phyloP scores from a whole-genome alignment of 2,888 invertebrate genomes.

The Ariolimax columbianus region DNA sequence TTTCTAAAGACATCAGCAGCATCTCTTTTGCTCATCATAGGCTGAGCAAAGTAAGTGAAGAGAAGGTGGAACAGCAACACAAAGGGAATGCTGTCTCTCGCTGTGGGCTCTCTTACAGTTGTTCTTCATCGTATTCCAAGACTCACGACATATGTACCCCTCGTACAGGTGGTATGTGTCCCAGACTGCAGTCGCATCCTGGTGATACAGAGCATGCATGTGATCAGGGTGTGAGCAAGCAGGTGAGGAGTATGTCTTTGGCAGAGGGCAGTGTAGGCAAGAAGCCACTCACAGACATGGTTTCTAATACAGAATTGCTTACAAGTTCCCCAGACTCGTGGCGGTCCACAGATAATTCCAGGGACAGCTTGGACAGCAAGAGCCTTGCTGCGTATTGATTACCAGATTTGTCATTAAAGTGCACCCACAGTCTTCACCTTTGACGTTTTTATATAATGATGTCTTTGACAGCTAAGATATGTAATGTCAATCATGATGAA shows the following conservation, averaged over 20 bases:
- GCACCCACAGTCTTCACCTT: too few species aligned
- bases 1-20: conserved; percentile 39
- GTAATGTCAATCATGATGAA: too few species aligned
- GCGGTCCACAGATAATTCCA: conserved; percentile 18
- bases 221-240: background rate
- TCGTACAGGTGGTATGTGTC: background rate
- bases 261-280: background rate
- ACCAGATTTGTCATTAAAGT: background rate
- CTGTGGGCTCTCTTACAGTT: background rate
- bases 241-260: background rate
- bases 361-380: conserved; percentile 13
- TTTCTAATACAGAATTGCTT: conserved; percentile 7
- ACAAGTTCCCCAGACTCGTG: conserved; percentile 15
- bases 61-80: conserved; percentile 26
- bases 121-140: background rate
- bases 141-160: background rate
- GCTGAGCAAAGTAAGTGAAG: conserved; percentile 54
- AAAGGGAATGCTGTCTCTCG: background rate
- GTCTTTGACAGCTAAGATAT: too few species aligned
- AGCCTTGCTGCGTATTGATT: conserved; percentile 19
- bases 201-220: background rate
- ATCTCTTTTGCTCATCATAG: conserved; percentile 55
- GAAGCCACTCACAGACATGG: background rate
- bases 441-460: too few species aligned
- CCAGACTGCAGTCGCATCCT: background rate